phyloP scores from a whole-genome alignment of 2,797 vertebrate genomes.

The Mormyrops boulengeri region DNA sequence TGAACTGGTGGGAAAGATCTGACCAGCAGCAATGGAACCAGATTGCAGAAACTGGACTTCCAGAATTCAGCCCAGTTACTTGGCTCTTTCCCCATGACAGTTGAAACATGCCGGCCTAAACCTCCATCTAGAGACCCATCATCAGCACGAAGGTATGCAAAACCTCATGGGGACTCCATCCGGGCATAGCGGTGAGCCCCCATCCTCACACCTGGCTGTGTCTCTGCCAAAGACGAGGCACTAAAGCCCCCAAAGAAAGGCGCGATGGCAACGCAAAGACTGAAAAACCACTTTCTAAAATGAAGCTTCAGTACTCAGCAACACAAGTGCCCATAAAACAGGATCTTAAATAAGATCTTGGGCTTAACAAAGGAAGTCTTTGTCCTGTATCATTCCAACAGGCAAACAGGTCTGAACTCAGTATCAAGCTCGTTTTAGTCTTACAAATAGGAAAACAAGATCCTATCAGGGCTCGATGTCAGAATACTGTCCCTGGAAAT shows the following conservation, averaged over 20 bases:
- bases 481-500: not conserved
- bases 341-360: not conserved
- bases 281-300: not conserved
- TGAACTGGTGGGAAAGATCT: not conserved
- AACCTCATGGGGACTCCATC: not conserved
- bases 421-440: not conserved
- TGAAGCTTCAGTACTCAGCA: not conserved
- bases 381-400: not conserved
- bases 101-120: not conserved
- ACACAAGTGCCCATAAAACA: conserved; percentile 7
- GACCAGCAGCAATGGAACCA: not conserved
- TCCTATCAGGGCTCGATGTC: not conserved
- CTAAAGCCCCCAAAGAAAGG: not conserved
- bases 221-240: not conserved
- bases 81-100: not conserved
- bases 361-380: conserved; percentile 6
- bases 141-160: not conserved
- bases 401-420: not conserved
- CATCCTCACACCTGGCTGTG: not conserved
- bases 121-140: not conserved
- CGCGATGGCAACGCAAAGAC: not conserved
- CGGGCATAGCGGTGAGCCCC: not conserved
- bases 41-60: not conserved
- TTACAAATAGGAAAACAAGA: not conserved
- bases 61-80: not conserved